Conservation (phyloP, 2,888 invertebrate genomes). For the Parnassius smintheus region DNA sequence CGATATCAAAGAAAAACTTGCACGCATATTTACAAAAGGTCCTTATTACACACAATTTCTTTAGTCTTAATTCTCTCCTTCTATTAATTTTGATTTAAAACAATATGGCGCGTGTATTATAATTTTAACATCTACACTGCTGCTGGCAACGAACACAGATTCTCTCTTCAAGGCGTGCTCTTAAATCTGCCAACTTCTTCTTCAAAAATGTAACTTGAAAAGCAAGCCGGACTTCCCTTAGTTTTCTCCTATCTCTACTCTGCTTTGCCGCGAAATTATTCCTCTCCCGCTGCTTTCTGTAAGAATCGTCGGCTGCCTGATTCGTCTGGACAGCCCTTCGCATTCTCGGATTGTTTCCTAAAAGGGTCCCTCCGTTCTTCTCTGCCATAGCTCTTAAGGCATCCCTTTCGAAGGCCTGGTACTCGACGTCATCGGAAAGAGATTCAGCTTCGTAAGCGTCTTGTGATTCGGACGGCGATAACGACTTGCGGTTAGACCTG, state of each 20-base stretch:
- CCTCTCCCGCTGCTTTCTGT: conserved; percentile 92
- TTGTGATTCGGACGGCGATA: conserved; percentile 71
- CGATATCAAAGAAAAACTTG: conserved; percentile 14
- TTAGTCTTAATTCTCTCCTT: not conserved
- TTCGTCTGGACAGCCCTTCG: conserved; percentile 75
- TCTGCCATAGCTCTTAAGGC: conserved; percentile 85
- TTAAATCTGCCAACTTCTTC: conserved; percentile 50
- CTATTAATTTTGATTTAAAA: not conserved
- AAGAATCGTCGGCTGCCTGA: conserved; percentile 85
- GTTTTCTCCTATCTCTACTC: conserved; percentile 93
- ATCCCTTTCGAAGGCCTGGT: conserved; percentile 85
- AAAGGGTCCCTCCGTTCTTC: conserved; percentile 79
- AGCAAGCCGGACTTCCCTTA: conserved; percentile 96
- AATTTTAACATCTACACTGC: conserved; percentile 28
- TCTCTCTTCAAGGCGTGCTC: conserved; percentile 42
- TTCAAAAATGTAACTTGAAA: conserved; percentile 90
- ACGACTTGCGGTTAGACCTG: conserved; percentile 35
- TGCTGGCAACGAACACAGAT: conserved; percentile 44
- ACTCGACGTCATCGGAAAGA: conserved; percentile 79
- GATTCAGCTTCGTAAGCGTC: conserved; percentile 53
- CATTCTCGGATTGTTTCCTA: conserved; percentile 86
- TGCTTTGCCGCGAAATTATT: conserved; percentile 98
- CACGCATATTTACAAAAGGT: conserved; percentile 10
- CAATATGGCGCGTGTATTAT: not conserved
- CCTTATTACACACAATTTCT: not conserved